Conservation (phyloP, 2,797 vertebrate genomes). For the Cetoscarus ocellatus region DNA sequence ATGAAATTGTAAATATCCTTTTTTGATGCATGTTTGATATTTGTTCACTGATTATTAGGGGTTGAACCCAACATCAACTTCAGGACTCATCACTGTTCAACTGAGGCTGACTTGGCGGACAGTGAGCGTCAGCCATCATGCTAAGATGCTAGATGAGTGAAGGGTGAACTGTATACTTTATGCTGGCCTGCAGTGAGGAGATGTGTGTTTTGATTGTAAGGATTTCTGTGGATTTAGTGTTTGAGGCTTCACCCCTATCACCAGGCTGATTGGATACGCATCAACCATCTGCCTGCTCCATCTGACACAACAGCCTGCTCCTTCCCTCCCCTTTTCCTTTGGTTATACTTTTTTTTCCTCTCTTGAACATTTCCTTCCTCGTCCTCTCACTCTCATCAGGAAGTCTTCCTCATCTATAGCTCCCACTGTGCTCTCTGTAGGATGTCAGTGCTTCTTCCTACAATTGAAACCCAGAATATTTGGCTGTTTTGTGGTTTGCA, state of each 20-base stretch:
- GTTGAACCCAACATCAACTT: too few species aligned
- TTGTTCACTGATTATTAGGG: too few species aligned
- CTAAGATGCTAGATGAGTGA: background rate
- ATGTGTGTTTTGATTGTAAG: constrained; percentile 50
- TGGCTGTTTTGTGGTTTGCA: constrained; percentile 26
- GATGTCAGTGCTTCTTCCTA: constrained; percentile 19
- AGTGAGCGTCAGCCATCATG: constrained; percentile 1
- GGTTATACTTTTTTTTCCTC: constrained; percentile 25
- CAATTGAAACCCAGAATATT: constrained; percentile 34
- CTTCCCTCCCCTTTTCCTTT: constrained; percentile 30
- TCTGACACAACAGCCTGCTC: constrained; percentile 68
- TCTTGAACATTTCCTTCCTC: constrained; percentile 19
- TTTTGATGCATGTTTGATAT: too few species aligned
- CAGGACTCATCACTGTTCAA: too few species aligned
- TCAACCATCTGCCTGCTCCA: constrained; percentile 76
- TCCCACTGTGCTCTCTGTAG: constrained; percentile 15
- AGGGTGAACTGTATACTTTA: constrained; percentile 21
- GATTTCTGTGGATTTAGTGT: constrained; percentile 65
- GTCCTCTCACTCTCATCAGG: constrained; percentile 7
- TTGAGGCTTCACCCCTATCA: constrained; percentile 60
- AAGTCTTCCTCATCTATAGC: constrained; percentile 19
- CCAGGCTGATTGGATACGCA: constrained; percentile 63
- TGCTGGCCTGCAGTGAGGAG: constrained; percentile 12
- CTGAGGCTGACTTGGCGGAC: too few species aligned
- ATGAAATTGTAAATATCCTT: too few species aligned